These are phyloP conservation scores for Megaceryle maxima DNA, from an alignment of 2,113 vertebrate species.

Conservation along the genomic window DNA sequence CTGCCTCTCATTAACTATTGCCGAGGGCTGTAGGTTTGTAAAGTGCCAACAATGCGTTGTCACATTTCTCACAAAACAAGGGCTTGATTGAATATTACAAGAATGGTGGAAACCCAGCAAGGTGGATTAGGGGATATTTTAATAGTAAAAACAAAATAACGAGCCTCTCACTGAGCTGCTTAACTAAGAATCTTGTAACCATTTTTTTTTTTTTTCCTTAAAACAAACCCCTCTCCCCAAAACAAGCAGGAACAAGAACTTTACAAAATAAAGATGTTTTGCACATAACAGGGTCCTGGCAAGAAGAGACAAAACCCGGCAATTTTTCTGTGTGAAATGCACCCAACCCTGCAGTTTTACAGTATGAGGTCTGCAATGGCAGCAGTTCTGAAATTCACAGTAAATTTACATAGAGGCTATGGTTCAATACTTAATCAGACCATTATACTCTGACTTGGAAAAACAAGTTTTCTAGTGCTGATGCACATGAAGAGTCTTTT, in stretches of 20 bases:
- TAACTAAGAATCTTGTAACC: neutral
- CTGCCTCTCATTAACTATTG: conserved; percentile 69
- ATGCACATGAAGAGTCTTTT: neutral
- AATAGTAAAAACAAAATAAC: conserved; percentile 50
- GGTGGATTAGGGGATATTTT: conserved; percentile 57
- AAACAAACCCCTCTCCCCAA: neutral
- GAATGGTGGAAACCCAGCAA: conserved; percentile 24
- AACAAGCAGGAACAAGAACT: neutral
- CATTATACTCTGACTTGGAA: neutral
- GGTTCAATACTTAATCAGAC: neutral
- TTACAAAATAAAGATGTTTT: neutral
- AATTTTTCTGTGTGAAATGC: neutral
- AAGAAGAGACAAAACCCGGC: neutral
- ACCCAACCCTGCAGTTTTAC: neutral
- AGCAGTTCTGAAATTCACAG: neutral
- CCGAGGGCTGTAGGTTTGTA: conserved; percentile 66
- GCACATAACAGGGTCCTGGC: neutral
- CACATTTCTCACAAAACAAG: conserved; percentile 72
- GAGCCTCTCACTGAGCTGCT: neutral
- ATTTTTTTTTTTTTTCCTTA: neutral
- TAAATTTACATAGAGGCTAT: neutral
- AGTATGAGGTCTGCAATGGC: neutral
- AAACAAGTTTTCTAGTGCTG: neutral
- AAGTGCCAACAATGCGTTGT: conserved; percentile 59
- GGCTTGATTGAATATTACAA: conserved; percentile 71